These are phyloP conservation scores for Diplodus puntazzo DNA, from an alignment of 2,797 vertebrate species.

Conservation along the genomic window DNA sequence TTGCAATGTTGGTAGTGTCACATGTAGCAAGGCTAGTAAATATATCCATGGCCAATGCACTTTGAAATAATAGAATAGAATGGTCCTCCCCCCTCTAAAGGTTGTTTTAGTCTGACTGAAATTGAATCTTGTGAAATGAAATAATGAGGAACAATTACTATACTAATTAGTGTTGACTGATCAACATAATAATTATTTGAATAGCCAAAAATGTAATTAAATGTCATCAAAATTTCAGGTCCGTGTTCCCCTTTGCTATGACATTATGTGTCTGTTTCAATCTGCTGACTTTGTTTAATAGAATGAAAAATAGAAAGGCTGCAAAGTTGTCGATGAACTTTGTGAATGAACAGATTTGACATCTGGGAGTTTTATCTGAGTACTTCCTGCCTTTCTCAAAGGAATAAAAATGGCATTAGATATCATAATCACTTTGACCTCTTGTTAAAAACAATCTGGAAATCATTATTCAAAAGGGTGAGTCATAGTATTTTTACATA, in stretches of 20 bases:
- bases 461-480: constrained; percentile 69
- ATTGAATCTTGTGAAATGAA: background rate
- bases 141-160: no score
- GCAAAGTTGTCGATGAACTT: constrained; percentile 15
- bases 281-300: background rate
- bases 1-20: no score
- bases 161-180: background rate
- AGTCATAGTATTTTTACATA: constrained; percentile 65
- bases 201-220: background rate
- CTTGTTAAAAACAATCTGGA: constrained; percentile 63
- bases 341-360: constrained; percentile 59
- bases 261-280: background rate
- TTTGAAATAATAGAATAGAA: constrained; percentile 2
- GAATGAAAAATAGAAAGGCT: background rate
- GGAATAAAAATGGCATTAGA: constrained; percentile 52
- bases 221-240: background rate
- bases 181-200: background rate
- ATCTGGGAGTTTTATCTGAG: constrained; percentile 36
- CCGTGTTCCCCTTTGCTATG: background rate
- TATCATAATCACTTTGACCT: constrained; percentile 68
- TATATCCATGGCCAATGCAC: background rate
- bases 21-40: background rate
- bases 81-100: background rate
- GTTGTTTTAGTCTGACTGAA: background rate
- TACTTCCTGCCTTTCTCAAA: constrained; percentile 22